Percentiles rank a stretch among this genome's conserved stretches.
Conservation (phyloP, 2,113 vertebrate species). For the Agapornis roseicollis region DNA sequence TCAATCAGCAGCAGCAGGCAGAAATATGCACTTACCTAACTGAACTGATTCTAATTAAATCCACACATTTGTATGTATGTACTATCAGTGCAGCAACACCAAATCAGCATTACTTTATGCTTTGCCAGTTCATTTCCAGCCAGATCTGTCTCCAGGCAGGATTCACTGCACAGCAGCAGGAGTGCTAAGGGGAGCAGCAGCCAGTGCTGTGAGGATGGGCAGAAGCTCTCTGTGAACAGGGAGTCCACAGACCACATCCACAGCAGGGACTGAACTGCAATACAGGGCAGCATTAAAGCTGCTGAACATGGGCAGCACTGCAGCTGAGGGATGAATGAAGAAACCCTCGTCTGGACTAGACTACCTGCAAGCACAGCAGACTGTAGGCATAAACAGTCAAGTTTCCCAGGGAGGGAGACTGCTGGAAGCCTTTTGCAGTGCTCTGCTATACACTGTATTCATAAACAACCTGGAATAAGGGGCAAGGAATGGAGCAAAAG, state of each 20-base stretch:
- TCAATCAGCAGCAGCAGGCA: not conserved
- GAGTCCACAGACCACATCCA: accelerated
- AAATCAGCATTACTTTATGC: not conserved
- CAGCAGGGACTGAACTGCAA: accelerated
- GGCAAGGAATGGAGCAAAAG: not conserved
- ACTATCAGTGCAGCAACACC: not conserved
- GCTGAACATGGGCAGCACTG: not conserved
- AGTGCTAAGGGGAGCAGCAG: not conserved
- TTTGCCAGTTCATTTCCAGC: not conserved
- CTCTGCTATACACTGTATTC: not conserved
- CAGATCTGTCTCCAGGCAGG: not conserved
- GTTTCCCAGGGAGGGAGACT: not conserved
- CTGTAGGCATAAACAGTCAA: not conserved
- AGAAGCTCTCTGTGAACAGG: accelerated
- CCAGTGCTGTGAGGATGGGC: accelerated
- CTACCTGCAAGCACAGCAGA: not conserved
- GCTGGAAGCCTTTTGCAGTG: not conserved
- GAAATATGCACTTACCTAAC: not conserved
- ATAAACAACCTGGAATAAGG: not conserved
- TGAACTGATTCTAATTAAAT: not conserved
- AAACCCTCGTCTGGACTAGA: not conserved
- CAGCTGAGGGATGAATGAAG: not conserved
- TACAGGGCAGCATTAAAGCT: accelerated
- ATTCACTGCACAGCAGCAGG: accelerated
- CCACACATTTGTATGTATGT: not conserved